Conservation (phyloP, 2,113 vertebrate genomes). For the Zeus faber region DNA sequence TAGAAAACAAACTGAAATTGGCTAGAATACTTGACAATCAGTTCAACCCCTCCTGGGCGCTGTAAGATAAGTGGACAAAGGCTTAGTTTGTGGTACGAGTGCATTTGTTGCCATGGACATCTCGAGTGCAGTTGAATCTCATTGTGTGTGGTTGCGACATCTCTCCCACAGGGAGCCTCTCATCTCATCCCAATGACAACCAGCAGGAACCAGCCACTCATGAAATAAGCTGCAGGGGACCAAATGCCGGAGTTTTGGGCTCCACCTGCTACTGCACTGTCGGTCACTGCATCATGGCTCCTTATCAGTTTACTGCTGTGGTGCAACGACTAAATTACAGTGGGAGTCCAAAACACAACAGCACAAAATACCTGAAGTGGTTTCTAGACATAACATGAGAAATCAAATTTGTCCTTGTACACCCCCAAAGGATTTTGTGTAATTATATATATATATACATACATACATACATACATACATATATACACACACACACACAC, state of each 20-base stretch:
- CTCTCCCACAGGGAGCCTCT: slow-evolving; percentile 23
- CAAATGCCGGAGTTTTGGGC: slow-evolving; percentile 6
- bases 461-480: too few relatives aligned
- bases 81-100: slow-evolving; percentile 7
- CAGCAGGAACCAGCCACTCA: slow-evolving; percentile 45
- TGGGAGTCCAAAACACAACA: slow-evolving; percentile 25
- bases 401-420: slow-evolving; percentile 3
- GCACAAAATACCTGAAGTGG: slow-evolving; percentile 18
- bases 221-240: slow-evolving; percentile 34
- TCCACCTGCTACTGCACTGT: slow-evolving; percentile 31
- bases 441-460: background rate
- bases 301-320: slow-evolving; percentile 29
- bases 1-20: too few relatives aligned
- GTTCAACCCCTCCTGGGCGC: background rate
- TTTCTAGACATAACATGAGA: slow-evolving; percentile 11
- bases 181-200: slow-evolving; percentile 24
- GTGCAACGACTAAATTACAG: slow-evolving; percentile 39
- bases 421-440: background rate
- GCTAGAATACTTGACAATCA: slow-evolving; percentile 4
- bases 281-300: slow-evolving; percentile 33
- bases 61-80: background rate
- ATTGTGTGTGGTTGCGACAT: slow-evolving; percentile 28
- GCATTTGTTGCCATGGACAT: slow-evolving; percentile 37
- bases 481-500: too few relatives aligned
- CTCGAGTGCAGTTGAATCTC: slow-evolving; percentile 11